phyloP scores from a whole-genome alignment of 2,113 vertebrate genomes.

The Neolamprologus hecqui region DNA sequence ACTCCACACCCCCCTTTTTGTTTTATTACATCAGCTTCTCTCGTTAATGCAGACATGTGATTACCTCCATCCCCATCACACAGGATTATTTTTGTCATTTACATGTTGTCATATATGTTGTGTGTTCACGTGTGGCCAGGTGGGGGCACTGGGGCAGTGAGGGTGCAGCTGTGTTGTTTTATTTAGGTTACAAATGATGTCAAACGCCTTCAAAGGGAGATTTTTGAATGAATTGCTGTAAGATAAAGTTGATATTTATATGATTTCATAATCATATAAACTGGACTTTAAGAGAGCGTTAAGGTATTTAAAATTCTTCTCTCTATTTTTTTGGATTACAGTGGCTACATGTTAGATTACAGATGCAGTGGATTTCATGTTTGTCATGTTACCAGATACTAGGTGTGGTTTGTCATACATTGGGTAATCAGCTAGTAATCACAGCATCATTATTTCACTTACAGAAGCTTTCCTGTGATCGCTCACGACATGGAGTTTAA shows the following conservation, averaged over 20 bases:
- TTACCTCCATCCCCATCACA: not conserved
- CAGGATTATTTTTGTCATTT: constrained; percentile 17
- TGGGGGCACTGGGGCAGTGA: constrained; percentile 50
- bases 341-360: not conserved
- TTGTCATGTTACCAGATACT: not conserved
- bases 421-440: not conserved
- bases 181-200: not conserved
- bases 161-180: constrained; percentile 18
- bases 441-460: not conserved
- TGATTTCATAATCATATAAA: not conserved
- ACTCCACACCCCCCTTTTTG: not conserved
- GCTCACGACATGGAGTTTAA: not conserved
- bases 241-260: not conserved
- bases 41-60: not conserved
- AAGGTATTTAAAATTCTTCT: not conserved
- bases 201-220: not conserved
- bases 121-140: constrained; percentile 36
- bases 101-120: constrained; percentile 35
- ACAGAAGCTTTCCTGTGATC: not conserved
- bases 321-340: not conserved
- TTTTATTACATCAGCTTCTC: not conserved
- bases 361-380: not conserved
- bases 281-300: not conserved
- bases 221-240: not conserved
- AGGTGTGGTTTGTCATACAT: not conserved